Percentiles rank a stretch among this genome's conserved stretches.
phyloP scores from a whole-genome alignment of 2,888 invertebrate genomes.

The Empis stercorea region DNA sequence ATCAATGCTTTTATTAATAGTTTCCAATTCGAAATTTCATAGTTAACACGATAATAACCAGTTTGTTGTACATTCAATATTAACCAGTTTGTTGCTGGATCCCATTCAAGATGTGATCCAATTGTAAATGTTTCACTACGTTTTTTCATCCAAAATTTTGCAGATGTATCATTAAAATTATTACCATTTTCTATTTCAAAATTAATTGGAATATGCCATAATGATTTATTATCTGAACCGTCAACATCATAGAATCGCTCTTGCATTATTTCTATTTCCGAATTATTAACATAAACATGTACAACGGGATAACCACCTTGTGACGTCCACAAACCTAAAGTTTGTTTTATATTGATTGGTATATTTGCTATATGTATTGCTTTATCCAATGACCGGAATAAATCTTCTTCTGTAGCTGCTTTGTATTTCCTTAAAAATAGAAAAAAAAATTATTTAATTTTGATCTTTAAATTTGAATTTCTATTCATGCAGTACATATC shows the following conservation, averaged over 20 bases:
- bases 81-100: conserved; percentile 38
- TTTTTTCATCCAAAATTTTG: conserved; percentile 1
- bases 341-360: conserved; percentile 40
- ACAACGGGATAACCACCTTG: conserved; percentile 48
- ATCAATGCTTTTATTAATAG: conserved; percentile 47
- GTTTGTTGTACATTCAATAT: conserved; percentile 47
- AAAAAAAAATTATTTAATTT: background rate
- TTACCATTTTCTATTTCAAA: conserved; percentile 19
- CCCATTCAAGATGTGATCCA: background rate
- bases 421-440: conserved; percentile 18
- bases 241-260: background rate
- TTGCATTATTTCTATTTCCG: background rate
- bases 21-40: conserved; percentile 49
- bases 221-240: conserved; percentile 11
- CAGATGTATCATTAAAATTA: conserved; percentile 7
- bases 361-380: conserved; percentile 22
- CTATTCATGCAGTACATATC: too few species aligned
- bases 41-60: conserved; percentile 55
- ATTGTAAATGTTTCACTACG: background rate
- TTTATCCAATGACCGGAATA: conserved; percentile 22
- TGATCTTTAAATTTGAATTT: too few species aligned
- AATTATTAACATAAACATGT: conserved; percentile 40
- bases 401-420: conserved; percentile 22
- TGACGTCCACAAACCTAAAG: conserved; percentile 49
- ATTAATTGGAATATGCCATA: conserved; percentile 30